phyloP scores from a whole-genome alignment of 2,888 invertebrate genomes.

The Meta bourneti region DNA sequence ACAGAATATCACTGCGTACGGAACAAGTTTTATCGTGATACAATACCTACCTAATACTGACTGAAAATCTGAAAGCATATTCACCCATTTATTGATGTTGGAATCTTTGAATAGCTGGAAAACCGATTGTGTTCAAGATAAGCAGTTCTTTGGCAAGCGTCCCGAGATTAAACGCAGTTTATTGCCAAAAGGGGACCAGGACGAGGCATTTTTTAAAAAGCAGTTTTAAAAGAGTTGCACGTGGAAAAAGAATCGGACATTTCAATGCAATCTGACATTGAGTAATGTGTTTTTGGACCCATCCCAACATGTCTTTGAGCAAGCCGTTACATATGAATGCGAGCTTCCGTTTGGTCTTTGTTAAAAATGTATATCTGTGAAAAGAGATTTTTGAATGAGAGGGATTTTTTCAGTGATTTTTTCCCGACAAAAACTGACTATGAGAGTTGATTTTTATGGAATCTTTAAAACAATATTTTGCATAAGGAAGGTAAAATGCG shows the following conservation, averaged over 20 bases:
- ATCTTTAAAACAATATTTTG: constrained; percentile 24
- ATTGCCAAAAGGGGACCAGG: constrained; percentile 10
- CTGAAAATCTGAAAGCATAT: no score
- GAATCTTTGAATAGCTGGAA: background rate
- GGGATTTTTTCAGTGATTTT: background rate
- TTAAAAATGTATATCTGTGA: constrained; percentile 25
- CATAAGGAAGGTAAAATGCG: constrained; percentile 1
- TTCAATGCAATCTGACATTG: constrained; percentile 68
- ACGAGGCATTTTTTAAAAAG: constrained; percentile 21
- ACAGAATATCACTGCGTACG: no score
- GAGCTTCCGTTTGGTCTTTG: constrained; percentile 39
- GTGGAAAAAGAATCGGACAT: constrained; percentile 56
- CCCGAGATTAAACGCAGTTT: constrained; percentile 51
- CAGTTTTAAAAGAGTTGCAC: constrained; percentile 42
- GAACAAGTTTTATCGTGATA: no score
- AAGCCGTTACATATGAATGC: constrained; percentile 67
- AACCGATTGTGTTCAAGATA: constrained; percentile 8
- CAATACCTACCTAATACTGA: no score
- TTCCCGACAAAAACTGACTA: constrained; percentile 12
- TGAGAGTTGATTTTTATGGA: background rate
- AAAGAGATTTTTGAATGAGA: constrained; percentile 33
- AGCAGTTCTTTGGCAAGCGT: constrained; percentile 50
- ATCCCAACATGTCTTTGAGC: constrained; percentile 64
- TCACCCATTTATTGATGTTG: no score
- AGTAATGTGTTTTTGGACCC: constrained; percentile 63